Conservation (phyloP, 2,888 invertebrate genomes). For the Pristionchus maxplancki region DNA sequence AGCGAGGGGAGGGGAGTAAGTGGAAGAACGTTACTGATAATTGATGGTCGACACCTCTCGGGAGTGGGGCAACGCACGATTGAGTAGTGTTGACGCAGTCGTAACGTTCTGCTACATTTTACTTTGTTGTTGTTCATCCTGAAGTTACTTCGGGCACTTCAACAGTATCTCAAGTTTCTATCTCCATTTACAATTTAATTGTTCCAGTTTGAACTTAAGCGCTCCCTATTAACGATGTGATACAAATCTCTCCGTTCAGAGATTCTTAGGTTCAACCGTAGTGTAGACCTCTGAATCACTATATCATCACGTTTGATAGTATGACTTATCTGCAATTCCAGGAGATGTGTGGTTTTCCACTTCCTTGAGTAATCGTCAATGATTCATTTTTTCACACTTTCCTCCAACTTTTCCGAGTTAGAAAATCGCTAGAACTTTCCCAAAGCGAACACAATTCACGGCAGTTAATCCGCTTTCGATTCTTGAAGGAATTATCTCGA, state of each 20-base stretch:
- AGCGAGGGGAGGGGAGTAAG: not conserved
- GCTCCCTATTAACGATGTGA: no score
- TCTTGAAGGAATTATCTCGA: not conserved
- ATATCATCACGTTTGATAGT: not conserved
- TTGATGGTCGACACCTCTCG: slow-evolving; percentile 18
- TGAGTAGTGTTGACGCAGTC: not conserved
- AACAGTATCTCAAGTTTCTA: not conserved
- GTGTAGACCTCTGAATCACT: not conserved
- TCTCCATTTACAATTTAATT: not conserved
- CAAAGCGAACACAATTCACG: not conserved
- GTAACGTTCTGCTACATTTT: not conserved
- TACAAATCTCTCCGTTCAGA: not conserved
- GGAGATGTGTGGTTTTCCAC: not conserved
- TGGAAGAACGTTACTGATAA: slow-evolving; percentile 21
- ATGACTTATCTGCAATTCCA: not conserved
- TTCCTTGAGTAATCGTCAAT: not conserved
- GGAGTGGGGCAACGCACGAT: not conserved
- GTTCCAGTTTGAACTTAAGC: no score
- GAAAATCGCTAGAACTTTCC: not conserved
- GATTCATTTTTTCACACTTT: not conserved
- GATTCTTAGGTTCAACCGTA: not conserved
- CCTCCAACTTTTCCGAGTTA: not conserved
- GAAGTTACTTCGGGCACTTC: not conserved
- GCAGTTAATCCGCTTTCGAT: not conserved
- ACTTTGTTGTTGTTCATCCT: not conserved